Conservation (phyloP, 2,797 vertebrate species). For the Trachurus trachurus region DNA sequence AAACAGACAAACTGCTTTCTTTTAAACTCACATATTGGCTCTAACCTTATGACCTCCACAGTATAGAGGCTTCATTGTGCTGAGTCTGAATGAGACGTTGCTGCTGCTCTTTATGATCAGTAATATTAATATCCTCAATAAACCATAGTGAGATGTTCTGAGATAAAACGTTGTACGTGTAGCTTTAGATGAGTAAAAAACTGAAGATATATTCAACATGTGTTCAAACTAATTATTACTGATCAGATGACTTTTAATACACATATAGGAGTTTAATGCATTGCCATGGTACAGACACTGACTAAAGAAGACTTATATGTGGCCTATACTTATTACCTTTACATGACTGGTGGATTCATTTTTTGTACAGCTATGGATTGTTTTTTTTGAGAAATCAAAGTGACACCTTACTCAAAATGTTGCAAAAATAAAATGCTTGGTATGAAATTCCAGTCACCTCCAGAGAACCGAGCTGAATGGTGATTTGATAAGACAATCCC, state of each 20-base stretch:
- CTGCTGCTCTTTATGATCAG: slow-evolving; percentile 6
- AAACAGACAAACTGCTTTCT: neutral
- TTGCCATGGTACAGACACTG: neutral
- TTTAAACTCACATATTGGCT: neutral
- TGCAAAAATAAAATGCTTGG: neutral
- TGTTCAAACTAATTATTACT: neutral
- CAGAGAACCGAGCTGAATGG: neutral
- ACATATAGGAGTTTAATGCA: neutral
- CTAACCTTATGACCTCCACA: neutral
- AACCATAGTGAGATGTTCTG: neutral
- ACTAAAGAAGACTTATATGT: neutral
- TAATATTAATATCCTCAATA: neutral
- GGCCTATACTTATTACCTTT: too few species aligned
- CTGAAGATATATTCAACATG: neutral
- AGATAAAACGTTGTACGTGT: neutral
- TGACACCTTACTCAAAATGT: neutral
- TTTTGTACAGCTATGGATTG: neutral
- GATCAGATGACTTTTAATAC: neutral
- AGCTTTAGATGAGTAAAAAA: neutral
- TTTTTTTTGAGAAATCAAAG: neutral
- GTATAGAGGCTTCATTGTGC: neutral
- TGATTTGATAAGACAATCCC: neutral
- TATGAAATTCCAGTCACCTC: neutral
- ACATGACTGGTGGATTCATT: too few species aligned
- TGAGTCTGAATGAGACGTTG: neutral